These are phyloP conservation scores for Dryobotodes eremita DNA, from an alignment of 2,888 invertebrate species.

Conservation along the genomic window DNA sequence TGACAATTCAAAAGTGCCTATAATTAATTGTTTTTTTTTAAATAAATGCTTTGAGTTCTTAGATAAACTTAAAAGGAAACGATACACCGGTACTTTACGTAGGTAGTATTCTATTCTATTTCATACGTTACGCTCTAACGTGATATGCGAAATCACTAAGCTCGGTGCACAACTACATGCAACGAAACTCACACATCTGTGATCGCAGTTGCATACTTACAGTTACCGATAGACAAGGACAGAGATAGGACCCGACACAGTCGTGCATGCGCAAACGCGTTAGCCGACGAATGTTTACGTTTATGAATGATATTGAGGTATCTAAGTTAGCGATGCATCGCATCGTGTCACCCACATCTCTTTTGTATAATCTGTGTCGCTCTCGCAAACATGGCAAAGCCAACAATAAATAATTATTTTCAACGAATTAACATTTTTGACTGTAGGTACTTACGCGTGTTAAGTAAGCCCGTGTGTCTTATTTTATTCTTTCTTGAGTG, in stretches of 20 bases:
- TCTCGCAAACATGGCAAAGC: background rate
- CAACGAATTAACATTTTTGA: background rate
- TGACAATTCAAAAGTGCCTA: too few relatives aligned
- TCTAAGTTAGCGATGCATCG: background rate
- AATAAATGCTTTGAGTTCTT: too few relatives aligned
- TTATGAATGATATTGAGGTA: background rate
- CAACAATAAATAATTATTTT: background rate
- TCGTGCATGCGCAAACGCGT: background rate
- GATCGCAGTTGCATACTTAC: too few relatives aligned
- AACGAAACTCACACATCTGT: too few relatives aligned
- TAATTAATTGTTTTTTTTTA: too few relatives aligned
- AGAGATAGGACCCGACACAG: background rate
- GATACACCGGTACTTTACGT: too few relatives aligned
- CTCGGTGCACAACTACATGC: background rate
- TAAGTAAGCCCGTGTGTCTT: background rate
- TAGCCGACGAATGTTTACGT: background rate
- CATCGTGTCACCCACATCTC: background rate
- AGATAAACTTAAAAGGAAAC: background rate
- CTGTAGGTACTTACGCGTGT: background rate
- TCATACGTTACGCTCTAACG: background rate
- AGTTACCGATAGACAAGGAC: too few relatives aligned
- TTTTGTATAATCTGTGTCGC: background rate
- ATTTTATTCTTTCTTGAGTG: background rate
- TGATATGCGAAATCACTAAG: background rate
- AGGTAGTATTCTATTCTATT: too few relatives aligned